Base-by-base conservation (phyloP, 2,888 invertebrate species). In the Dryobotodes eremita region DNA sequence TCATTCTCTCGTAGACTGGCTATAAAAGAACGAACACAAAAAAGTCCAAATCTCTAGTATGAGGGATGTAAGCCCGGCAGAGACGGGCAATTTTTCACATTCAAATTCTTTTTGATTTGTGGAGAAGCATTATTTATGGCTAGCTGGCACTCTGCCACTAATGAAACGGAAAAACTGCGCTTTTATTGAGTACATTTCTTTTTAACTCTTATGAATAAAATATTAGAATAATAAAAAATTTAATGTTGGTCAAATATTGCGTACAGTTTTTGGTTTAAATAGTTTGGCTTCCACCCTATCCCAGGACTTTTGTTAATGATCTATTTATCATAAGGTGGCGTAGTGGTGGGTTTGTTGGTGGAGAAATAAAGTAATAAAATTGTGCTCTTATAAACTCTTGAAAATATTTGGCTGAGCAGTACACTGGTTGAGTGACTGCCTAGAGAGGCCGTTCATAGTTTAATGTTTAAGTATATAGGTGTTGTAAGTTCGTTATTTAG, bases 61-160 rank as follows among this genome's bases (percentile, higher is more conserved):
- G 85, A 73, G 72, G 65, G 77, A 73, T 75, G 68, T 77, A 57
- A n/a, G 26, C 61, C 59, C 55, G 73, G 78, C 69, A 62, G 57
- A 70, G 76, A 75, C 82, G 62, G 75, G 62, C 61, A 62, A 84
- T 89, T 77, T 82, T 82, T 85, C 80, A 87, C 64, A 89, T 87
- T 82, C 85, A 89, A 87, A 87, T 79, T 77, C 70, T 77, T 48
- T 84, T 82, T 87, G 89, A 87, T 87, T 87, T 89, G 85, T 89
- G 88, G 79, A 55, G 42, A 68, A 79, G 61, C 74, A 77, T 57
- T 85, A 87, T 77, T 77, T 87, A 82, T 68, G 75, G 69, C 26
- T 53, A 15, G 74, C 61, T 87, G 89, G 88, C 87, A 73, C 48
- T 62, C 50, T 80, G 87, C 86, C 86, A 86, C 69, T 82, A 79